These are phyloP conservation scores for Lineus longissimus DNA, from an alignment of 1,140 invertebrate species.

Conservation along the genomic window DNA sequence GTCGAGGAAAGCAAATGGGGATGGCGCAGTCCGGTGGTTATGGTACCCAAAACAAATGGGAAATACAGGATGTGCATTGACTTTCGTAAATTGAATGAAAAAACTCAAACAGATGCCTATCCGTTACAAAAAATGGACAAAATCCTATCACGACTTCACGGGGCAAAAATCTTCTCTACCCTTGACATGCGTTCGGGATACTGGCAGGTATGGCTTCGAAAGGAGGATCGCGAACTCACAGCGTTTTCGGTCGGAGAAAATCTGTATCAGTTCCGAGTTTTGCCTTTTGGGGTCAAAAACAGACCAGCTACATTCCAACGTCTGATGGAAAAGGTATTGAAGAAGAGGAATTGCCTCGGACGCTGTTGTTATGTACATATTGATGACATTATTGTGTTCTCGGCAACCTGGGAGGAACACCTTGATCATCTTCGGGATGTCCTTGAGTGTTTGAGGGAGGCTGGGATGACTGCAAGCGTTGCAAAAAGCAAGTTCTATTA, in stretches of 20 bases:
- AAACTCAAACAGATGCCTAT: conserved; percentile 24
- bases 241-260: conserved; percentile 24
- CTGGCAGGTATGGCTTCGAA: conserved; percentile 50
- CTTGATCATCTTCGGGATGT: conserved; percentile 6
- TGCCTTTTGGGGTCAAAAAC: conserved; percentile 18
- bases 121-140: conserved; percentile 35
- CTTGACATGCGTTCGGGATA: conserved; percentile 34
- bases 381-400: conserved; percentile 17
- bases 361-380: conserved; percentile 12
- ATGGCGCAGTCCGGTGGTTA: conserved; percentile 37
- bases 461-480: conserved; percentile 50
- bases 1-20: conserved; percentile 29
- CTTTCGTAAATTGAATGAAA: conserved; percentile 30
- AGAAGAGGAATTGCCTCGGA: conserved; percentile 1
- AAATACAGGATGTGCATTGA: conserved; percentile 32
- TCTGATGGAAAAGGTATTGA: conserved; percentile 15
- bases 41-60: conserved; percentile 32
- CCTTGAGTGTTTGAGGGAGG: conserved; percentile 11
- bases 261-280: conserved; percentile 24
- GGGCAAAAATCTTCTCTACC: conserved; percentile 23
- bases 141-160: conserved; percentile 21
- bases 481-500: conserved; percentile 52
- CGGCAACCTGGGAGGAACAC: conserved; percentile 7
- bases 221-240: conserved; percentile 43
- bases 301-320: conserved; percentile 12